Base-by-base conservation (phyloP, 2,113 vertebrate species). In the Myxocyprinus asiaticus region DNA sequence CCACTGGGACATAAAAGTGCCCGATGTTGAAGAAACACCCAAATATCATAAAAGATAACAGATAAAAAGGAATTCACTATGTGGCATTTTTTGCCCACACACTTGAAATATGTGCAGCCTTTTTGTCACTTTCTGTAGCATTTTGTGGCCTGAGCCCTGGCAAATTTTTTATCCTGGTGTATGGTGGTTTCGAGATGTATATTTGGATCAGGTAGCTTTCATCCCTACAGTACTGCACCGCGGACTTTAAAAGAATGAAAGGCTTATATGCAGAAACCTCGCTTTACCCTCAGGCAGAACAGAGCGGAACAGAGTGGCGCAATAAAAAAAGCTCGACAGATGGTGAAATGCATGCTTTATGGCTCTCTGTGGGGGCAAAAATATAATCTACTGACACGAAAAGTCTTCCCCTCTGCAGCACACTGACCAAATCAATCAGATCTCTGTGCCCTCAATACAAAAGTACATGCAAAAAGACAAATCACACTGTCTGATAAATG, bases 341-440 rank as follows among this genome's bases (percentile, higher is more conserved):
- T 82, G 70, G 64, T 74, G 65, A 55, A 51, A 74, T 67, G 64
- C 76, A 75, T 73, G 77, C 55, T 74, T 73, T 65, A 69, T 67
- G 61, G 61, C 66, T 58, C 53, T 64, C 55, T 14, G 4, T 10
- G 62, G 33, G 17, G 48, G 55, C 66, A 64, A 7, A 59, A 47
- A 65, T 55, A 70, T 66, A 76, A 79, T 76, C 66, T 79, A 70
- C 43, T 65, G 7, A 78, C 50, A 82, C 17, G 12, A 70, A 42
- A 71, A 50, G 51, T 4, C 9, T 44, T 53, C 65, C 5, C 11
- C 44, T 45, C 43, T 72, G 43, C 53, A 76, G 56, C 42, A 69
- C 53, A 69, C 45, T 63, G 17, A 45, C 47, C 55, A 47, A 55
- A 63, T 14, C 48, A 65, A 65, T 56, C 22, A 64, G 68, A 55